phyloP scores from a whole-genome alignment of 2,888 invertebrate genomes.

The Branchipolynoe longqiensis region DNA sequence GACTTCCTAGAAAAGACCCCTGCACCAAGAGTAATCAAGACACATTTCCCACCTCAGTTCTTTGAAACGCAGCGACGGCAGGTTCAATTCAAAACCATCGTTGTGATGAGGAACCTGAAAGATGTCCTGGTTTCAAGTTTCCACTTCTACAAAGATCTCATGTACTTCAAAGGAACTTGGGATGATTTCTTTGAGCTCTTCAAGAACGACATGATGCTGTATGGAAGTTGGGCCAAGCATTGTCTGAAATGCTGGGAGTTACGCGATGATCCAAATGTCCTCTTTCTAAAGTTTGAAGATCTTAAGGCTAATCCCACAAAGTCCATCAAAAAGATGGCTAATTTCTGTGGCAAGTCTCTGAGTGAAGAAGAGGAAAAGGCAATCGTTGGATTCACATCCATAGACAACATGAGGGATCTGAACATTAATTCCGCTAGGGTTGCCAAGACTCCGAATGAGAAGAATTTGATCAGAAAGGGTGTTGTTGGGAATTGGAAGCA shows the following conservation, averaged over 20 bases:
- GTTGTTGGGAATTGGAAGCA: conserved; percentile 41
- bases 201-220: neutral
- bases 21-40: conserved; percentile 17
- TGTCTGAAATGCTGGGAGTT: conserved; percentile 30
- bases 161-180: conserved; percentile 6
- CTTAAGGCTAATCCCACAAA: neutral
- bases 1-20: neutral
- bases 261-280: conserved; percentile 16
- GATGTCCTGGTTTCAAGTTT: conserved; percentile 22
- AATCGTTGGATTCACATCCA: neutral
- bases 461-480: conserved; percentile 21
- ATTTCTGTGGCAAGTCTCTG: neutral
- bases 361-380: neutral
- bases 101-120: conserved; percentile 43
- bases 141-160: conserved; percentile 34
- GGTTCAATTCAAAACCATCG: neutral
- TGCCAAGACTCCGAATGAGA: neutral
- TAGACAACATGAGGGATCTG: conserved; percentile 10
- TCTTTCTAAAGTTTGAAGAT: conserved; percentile 28
- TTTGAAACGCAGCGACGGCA: neutral
- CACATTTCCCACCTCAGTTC: conserved; percentile 15
- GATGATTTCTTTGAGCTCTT: conserved; percentile 47
- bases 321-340: neutral
- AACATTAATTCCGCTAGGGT: no score
- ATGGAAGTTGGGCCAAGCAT: conserved; percentile 18